Percentiles rank a stretch among this genome's conserved stretches.
phyloP scores from a whole-genome alignment of 2,888 invertebrate species.

The Subacronicta megacephala region DNA sequence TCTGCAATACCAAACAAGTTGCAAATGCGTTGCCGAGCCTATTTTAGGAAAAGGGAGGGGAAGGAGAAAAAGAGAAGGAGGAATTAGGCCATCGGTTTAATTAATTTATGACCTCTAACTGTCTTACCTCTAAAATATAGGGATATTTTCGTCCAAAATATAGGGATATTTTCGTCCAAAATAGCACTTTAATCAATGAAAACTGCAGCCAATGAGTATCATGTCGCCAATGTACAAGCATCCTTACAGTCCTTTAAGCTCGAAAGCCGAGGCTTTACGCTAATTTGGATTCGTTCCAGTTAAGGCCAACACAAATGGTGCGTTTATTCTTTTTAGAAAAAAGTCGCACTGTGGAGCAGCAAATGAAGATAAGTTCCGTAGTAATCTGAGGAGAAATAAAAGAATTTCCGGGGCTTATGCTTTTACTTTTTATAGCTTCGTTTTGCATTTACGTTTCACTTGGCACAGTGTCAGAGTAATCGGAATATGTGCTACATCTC shows the following conservation, averaged over 20 bases:
- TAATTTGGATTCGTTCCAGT: conserved; percentile 58
- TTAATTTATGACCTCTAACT: no score
- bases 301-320: conserved; percentile 46
- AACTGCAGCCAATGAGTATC: background rate
- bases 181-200: background rate
- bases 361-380: conserved; percentile 29
- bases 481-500: background rate
- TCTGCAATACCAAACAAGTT: no score
- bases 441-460: conserved; percentile 23
- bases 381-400: conserved; percentile 35
- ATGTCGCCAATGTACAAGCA: conserved; percentile 8
- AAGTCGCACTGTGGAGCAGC: conserved; percentile 6
- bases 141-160: no score
- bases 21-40: no score
- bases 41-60: no score
- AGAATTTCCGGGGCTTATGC: conserved; percentile 27
- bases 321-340: conserved; percentile 19
- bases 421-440: conserved; percentile 10
- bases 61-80: no score
- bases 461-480: background rate
- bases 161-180: no score
- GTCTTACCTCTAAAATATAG: no score
- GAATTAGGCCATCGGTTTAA: no score
- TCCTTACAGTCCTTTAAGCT: conserved; percentile 48
- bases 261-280: conserved; percentile 44